Conservation (phyloP, 2,888 invertebrate genomes). For the Meganola albula region DNA sequence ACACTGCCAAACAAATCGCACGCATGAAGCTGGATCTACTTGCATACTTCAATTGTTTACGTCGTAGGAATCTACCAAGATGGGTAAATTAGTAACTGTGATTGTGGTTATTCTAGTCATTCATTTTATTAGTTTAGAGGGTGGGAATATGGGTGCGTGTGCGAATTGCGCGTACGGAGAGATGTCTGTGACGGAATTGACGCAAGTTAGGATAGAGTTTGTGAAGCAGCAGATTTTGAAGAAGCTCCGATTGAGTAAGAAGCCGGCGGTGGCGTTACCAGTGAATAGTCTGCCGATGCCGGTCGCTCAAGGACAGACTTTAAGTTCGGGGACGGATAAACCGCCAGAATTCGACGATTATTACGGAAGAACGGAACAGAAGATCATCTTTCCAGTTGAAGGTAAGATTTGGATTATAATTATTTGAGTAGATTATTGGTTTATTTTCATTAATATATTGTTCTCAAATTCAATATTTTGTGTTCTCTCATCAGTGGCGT, state of each 20-base stretch:
- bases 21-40: constrained; percentile 62
- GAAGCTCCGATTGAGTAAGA: constrained; percentile 86
- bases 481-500: no score
- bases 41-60: constrained; percentile 54
- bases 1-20: constrained; percentile 32
- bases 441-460: no score
- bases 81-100: constrained; percentile 40
- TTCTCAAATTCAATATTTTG: no score
- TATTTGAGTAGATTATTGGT: no score
- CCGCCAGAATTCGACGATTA: constrained; percentile 84
- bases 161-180: constrained; percentile 68
- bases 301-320: constrained; percentile 83
- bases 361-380: constrained; percentile 90
- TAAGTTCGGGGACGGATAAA: constrained; percentile 75
- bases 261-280: constrained; percentile 81
- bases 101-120: constrained; percentile 53
- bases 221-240: constrained; percentile 91
- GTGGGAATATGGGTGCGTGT: constrained; percentile 53
- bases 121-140: constrained; percentile 47
- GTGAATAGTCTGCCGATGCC: constrained; percentile 84
- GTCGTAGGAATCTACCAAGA: constrained; percentile 48
- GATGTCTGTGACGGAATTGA: constrained; percentile 74
- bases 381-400: constrained; percentile 88
- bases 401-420: constrained; percentile 71
- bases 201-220: constrained; percentile 85